Evolutionary conservation across 2,888 invertebrate genomes (phyloP), one percentile per base, ranked within the genome.

Genomic region (Oeneis ivallda): DNA sequence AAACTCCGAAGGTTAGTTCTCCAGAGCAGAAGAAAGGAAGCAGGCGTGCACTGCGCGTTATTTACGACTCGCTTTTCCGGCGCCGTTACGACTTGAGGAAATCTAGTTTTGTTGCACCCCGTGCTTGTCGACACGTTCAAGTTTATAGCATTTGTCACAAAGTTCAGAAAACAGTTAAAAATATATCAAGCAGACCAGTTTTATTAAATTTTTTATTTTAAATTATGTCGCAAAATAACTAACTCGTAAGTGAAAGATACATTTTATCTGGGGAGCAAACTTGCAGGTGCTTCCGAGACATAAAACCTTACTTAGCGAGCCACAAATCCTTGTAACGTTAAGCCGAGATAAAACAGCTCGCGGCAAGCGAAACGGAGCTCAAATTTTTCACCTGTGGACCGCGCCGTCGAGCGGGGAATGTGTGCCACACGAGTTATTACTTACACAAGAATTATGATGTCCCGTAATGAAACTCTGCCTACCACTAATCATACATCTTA

Each of bases 291-390:
- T 86, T 78, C 84, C 79, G 82, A 80, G 85, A 87, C 90, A 91
- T 91, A 92, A 92, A 90, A 90, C 89, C 83, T 90, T 90, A 89
- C 89, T 90, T 91, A 90, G 89, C 83, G 85, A 87, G 85, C 89
- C 87, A 91, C 90, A 91, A 89, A 92, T 92, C 86, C 89, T 91
- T 86, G 89, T 91, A 91, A 91, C 85, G 86, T 83, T 89, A 88
- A 92, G 89, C 89, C 87, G 87, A 89, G 90, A 92, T 91, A 92
- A 91, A 91, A 89, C 87, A 89, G 89, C 89, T 85, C 82, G 84
- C 79, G 83, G 85, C 86, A 82, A 80, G 81, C 32, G 87, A 83
- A 84, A 81, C 85, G 80, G 78, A 79, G 84, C 78, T 85, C 80
- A 85, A 89, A 89, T 88, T 89, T 90, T 91, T 91, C 89, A 91